Evolutionary conservation across 2,113 vertebrate genomes (phyloP).

Genomic region (Myrmecobius fasciatus): DNA sequence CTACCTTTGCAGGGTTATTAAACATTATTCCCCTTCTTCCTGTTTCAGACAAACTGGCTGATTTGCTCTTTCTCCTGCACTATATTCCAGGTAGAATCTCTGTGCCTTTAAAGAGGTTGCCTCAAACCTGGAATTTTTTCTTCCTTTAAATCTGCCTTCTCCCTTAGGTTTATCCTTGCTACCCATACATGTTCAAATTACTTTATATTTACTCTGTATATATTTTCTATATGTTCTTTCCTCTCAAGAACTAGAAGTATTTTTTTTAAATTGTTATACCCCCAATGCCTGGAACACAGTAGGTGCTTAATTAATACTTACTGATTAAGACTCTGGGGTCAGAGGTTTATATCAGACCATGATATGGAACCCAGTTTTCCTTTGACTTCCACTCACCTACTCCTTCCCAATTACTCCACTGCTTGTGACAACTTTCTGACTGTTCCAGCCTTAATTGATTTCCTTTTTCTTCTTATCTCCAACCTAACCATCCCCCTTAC

Average conservation of each 20-base stretch:
- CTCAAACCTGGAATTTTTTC: neutral
- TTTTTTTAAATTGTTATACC: neutral
- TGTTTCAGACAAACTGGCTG: neutral
- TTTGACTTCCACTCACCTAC: neutral
- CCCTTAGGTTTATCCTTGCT: neutral
- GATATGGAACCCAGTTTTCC: neutral
- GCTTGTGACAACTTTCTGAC: no score
- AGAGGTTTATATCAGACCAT: neutral
- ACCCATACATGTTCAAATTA: neutral
- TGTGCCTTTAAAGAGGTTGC: no score
- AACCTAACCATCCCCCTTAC: neutral
- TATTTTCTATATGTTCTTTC: neutral
- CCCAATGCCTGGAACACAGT: neutral
- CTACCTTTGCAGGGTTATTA: no score
- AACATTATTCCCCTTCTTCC: neutral
- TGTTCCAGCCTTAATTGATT: neutral
- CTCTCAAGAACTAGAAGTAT: neutral
- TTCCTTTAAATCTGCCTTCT: slow-evolving; percentile 16
- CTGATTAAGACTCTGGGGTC: neutral
- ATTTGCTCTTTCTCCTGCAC: neutral
- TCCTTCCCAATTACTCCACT: neutral
- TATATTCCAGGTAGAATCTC: neutral
- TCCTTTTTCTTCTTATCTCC: neutral
- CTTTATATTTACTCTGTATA: neutral
- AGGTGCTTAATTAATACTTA: neutral